Conservation (phyloP, 2,113 vertebrate species). For the Climacteris rufus region DNA sequence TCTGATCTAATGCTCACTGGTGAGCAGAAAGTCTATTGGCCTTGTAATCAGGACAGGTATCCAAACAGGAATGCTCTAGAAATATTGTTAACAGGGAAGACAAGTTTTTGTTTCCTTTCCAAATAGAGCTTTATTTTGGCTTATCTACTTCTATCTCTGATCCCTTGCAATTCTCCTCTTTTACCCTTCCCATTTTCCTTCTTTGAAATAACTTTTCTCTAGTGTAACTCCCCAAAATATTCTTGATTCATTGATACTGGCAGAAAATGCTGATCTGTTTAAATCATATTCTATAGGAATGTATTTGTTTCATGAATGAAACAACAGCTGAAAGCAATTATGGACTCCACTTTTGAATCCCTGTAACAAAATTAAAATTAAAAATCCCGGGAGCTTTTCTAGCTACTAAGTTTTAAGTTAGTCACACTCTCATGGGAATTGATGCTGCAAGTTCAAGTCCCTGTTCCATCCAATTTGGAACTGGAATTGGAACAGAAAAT, state of each 20-base stretch:
- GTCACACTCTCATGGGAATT: not conserved
- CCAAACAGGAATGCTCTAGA: not conserved
- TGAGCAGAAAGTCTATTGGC: not conserved
- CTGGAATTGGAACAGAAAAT: not conserved
- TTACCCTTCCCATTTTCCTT: conserved; percentile 1
- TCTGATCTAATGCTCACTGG: not conserved
- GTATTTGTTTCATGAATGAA: conserved; percentile 36
- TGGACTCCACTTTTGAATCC: not conserved
- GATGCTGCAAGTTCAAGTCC: not conserved
- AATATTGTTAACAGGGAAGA: not conserved
- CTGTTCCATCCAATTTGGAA: not conserved
- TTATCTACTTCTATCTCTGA: not conserved
- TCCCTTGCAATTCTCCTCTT: not conserved
- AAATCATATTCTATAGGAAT: conserved; percentile 15
- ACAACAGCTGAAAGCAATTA: conserved; percentile 52
- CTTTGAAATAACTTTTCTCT: conserved; percentile 3
- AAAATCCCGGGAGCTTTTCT: not conserved
- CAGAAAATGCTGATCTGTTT: not conserved
- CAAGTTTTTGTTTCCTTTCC: not conserved
- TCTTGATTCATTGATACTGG: not conserved
- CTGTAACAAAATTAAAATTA: conserved; percentile 28
- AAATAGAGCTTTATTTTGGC: not conserved
- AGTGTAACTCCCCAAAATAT: not conserved
- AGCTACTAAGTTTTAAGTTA: conserved; percentile 24
- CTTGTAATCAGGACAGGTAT: not conserved